Conservation (phyloP, 2,113 vertebrate genomes). For the Otolemur garnettii region DNA sequence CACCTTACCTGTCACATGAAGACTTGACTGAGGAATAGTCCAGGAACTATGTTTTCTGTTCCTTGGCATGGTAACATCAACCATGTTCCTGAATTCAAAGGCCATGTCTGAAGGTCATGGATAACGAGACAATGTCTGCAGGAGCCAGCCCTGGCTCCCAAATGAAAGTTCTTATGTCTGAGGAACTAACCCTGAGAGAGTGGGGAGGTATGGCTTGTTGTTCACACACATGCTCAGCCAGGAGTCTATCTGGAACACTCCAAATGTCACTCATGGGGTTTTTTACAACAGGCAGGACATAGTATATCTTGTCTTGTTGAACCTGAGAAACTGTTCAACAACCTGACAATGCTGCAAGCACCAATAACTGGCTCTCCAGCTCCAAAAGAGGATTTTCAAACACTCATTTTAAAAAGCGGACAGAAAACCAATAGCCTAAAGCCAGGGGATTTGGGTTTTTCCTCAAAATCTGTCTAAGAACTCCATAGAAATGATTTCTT, state of each 20-base stretch:
- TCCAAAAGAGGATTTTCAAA: conserved; percentile 21
- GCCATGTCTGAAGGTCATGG: conserved; percentile 4
- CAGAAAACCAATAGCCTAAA: conserved; percentile 46
- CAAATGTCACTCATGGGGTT: not conserved
- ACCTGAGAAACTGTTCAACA: not conserved
- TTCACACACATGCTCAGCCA: conserved; percentile 14
- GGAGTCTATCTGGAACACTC: conserved; percentile 1
- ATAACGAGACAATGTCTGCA: conserved; percentile 26
- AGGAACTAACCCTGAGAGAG: not conserved
- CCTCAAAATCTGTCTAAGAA: conserved; percentile 9
- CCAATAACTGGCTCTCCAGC: not conserved
- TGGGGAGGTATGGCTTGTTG: not conserved
- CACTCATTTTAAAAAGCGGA: not conserved
- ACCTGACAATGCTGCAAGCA: conserved; percentile 40
- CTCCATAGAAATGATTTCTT: conserved; percentile 26
- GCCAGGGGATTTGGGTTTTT: conserved; percentile 25
- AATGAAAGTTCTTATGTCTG: conserved; percentile 7
- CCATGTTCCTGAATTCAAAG: not conserved
- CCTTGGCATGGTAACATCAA: not conserved
- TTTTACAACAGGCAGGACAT: not conserved
- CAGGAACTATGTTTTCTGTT: not conserved
- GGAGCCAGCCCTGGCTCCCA: not conserved
- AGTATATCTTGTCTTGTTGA: not conserved
- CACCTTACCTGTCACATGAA: not conserved
- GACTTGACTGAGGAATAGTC: not conserved